Evolutionary conservation across 2,113 vertebrate genomes (phyloP), one percentile per base, ranked within the genome.

Genomic region (Clinocottus analis): DNA sequence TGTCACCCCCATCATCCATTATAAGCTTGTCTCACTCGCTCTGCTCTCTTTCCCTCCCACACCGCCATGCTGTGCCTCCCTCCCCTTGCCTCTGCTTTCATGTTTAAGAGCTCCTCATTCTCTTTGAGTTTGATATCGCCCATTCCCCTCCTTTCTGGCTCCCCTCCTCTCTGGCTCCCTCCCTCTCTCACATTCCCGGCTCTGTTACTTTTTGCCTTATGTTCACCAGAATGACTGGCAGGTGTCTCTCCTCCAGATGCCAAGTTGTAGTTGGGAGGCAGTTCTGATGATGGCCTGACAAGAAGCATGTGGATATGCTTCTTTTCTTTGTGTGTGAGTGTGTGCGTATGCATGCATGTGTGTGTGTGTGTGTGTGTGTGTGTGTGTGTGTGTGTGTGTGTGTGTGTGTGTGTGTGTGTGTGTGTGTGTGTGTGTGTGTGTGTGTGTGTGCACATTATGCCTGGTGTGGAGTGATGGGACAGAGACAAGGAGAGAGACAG

Each of bases 161-260:
- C 41, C 45, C 58, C 64, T 61, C 47, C 39, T 67, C 17, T 67
- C 25, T 66, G 59, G 41, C 27, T 27, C 67, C 47, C 71, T 29
- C 70, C 62, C 39, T 21, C 77, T 41, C 47, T 43, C 25, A 70
- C 82, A 66, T 65, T 62, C 77, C 37, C 29, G 11, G 41, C 72
- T 84, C 51, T 39, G 17, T 65, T 41, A 23, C 55, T 31, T 76
- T 77, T 45, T 74, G 62, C n/a, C 72, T 66, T 77, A 75, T 72
- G 73, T 80, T 83, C 72, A 60, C 76, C 69, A 61, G 56, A 35
- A 31, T 87, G 92, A 93, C 73, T 89, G 90, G 77, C 90, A 88
- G 89, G 85, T 89, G 92, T 90, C 88, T 90, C 87, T 85, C 63
- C 56, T 72, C 67, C 85, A 82, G 77, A 89, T 80, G 88, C 82